Evolutionary conservation across 2,797 vertebrate species (phyloP).

Genomic region (Schizopygopsis malacanthus): DNA sequence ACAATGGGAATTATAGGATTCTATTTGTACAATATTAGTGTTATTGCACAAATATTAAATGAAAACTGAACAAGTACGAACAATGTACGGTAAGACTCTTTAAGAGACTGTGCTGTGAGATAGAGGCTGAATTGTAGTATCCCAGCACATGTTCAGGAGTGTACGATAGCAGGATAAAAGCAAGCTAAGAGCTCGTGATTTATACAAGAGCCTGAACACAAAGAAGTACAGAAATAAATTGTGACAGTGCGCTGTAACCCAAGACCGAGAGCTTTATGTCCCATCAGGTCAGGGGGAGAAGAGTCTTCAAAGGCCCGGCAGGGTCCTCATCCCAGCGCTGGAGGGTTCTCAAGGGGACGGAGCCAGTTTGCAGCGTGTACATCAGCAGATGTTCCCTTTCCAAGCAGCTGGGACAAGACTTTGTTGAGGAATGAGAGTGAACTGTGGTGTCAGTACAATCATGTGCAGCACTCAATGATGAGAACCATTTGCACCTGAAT

Average conservation of each 20-base stretch:
- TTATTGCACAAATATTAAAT: not conserved
- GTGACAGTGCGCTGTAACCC: conserved; percentile 60
- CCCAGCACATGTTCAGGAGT: conserved; percentile 55
- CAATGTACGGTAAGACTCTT: not conserved
- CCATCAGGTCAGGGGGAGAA: conserved; percentile 50
- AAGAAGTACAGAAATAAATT: conserved; percentile 63
- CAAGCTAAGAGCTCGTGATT: conserved; percentile 57
- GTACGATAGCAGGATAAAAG: conserved; percentile 45
- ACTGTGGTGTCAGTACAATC: conserved; percentile 72
- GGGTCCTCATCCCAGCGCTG: conserved; percentile 53
- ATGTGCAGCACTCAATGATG: conserved; percentile 68
- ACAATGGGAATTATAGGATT: not conserved
- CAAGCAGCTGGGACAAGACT: conserved; percentile 61
- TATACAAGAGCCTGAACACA: conserved; percentile 59
- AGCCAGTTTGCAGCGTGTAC: conserved; percentile 33
- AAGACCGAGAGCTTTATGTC: conserved; percentile 55
- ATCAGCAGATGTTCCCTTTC: conserved; percentile 62
- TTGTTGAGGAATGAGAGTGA: conserved; percentile 68
- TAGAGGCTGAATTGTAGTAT: conserved; percentile 13
- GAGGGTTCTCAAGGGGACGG: conserved; percentile 38
- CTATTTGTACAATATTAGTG: not conserved
- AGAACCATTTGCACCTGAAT: conserved; percentile 69
- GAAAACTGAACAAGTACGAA: not conserved
- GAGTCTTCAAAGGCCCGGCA: conserved; percentile 63
- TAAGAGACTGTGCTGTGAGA: conserved; percentile 20